Percentiles rank a stretch among this genome's conserved stretches.
Conservation (phyloP, 2,888 invertebrate species). For the Agelastica alni region DNA sequence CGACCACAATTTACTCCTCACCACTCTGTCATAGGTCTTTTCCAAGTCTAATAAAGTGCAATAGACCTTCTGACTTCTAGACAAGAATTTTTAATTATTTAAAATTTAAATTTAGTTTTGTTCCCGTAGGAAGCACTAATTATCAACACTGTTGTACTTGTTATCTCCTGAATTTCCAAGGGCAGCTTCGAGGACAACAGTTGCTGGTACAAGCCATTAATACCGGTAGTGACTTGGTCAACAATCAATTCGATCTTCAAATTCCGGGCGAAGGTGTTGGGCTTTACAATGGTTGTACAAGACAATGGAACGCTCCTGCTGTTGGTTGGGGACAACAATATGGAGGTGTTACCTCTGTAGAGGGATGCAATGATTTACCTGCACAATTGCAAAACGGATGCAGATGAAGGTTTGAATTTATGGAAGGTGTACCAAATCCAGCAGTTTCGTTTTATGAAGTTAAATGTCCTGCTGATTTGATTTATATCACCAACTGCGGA, state of each 20-base stretch:
- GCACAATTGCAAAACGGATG: constrained; percentile 31
- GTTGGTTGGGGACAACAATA: constrained; percentile 35
- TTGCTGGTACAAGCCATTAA: constrained; percentile 34
- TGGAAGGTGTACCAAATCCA: constrained; percentile 34
- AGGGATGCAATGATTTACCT: constrained; percentile 30
- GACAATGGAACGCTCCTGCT: constrained; percentile 34
- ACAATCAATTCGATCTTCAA: constrained; percentile 38
- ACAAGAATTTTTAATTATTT: no score
- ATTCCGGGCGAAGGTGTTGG: constrained; percentile 41
- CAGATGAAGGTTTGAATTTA: constrained; percentile 32
- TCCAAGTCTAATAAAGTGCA: no score
- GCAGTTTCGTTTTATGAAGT: constrained; percentile 31
- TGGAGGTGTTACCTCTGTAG: constrained; percentile 31
- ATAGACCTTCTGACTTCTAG: no score
- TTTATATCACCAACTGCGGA: constrained; percentile 22
- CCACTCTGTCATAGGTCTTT: no score
- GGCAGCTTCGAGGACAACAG: constrained; percentile 27
- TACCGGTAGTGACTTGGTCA: constrained; percentile 31
- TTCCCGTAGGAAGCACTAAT: constrained; percentile 8
- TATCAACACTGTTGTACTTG: constrained; percentile 33
- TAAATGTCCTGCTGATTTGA: constrained; percentile 31
- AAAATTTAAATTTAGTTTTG: no score
- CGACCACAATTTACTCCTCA: no score
- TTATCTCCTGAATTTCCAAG: constrained; percentile 32
- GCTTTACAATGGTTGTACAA: constrained; percentile 29